Percentiles rank a stretch among this genome's conserved stretches.
These are phyloP conservation scores for Drosophila quadrilineata DNA, from an alignment of 1,140 invertebrate species.

Conservation along the genomic window DNA sequence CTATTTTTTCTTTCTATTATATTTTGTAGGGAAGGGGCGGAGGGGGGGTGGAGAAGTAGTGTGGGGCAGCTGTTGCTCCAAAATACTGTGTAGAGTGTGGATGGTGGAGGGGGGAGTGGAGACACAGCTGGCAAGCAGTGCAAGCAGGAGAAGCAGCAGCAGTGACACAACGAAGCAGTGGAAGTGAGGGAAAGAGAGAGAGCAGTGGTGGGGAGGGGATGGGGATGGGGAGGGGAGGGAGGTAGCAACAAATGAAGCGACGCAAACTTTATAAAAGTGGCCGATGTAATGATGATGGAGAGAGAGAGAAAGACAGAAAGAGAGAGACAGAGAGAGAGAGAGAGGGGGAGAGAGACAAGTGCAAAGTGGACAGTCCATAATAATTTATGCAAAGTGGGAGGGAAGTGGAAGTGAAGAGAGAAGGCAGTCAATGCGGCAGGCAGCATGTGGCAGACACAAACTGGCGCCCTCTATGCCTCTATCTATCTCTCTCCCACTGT, in stretches of 20 bases:
- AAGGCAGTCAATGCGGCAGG: too few species aligned
- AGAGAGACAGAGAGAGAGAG: neutral
- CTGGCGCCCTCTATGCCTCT: too few species aligned
- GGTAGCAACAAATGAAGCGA: constrained; percentile 38
- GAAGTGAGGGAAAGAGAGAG: neutral
- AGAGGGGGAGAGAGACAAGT: constrained; percentile 3
- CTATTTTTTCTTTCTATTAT: neutral
- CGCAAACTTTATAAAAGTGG: constrained; percentile 38
- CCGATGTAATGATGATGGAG: neutral
- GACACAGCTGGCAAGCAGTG: constrained; percentile 17
- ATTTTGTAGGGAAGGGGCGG: constrained; percentile 3
- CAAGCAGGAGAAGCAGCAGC: too few species aligned
- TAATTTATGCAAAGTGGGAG: too few species aligned
- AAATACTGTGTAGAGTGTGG: neutral
- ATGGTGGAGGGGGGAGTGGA: neutral
- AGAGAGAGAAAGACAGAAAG: neutral
- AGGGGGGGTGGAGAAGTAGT: neutral
- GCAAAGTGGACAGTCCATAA: too few species aligned
- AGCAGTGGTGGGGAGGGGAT: neutral
- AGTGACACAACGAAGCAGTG: neutral
- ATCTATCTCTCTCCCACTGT: too few species aligned
- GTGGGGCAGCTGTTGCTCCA: constrained; percentile 32
- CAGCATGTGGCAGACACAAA: too few species aligned
- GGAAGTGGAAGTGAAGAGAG: too few species aligned
- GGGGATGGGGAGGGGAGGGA: neutral